These are phyloP conservation scores for Tenthredo notha DNA, from an alignment of 2,888 invertebrate genomes.

Conservation along the genomic window DNA sequence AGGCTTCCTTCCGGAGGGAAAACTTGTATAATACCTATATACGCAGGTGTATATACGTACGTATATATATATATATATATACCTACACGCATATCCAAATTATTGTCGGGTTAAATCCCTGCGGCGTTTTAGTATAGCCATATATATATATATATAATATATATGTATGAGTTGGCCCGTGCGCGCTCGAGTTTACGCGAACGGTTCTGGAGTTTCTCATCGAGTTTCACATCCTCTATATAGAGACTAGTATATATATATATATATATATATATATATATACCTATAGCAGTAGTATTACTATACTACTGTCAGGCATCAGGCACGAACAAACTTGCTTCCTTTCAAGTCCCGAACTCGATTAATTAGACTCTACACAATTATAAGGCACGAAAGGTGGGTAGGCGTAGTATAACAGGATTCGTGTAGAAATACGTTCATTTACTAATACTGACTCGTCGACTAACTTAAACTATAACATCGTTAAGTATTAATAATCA, in stretches of 20 bases:
- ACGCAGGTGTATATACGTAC: background rate
- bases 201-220: slow-evolving; percentile 14
- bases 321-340: background rate
- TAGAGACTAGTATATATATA: background rate
- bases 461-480: background rate
- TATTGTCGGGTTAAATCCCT: slow-evolving; percentile 13
- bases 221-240: slow-evolving; percentile 10
- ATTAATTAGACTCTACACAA: background rate
- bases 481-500: background rate
- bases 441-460: background rate
- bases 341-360: slow-evolving; percentile 17
- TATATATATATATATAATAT: background rate
- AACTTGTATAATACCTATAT: background rate
- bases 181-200: slow-evolving; percentile 13
- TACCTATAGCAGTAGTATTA: background rate
- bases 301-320: background rate
- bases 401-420: background rate
- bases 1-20: background rate
- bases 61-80: background rate
- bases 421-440: slow-evolving; percentile 3
- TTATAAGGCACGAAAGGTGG: background rate
- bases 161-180: background rate
- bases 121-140: background rate
- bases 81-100: background rate
- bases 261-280: too few species aligned